phyloP scores from a whole-genome alignment of 1,140 invertebrate genomes.

The Lordiphosa clarofinis region DNA sequence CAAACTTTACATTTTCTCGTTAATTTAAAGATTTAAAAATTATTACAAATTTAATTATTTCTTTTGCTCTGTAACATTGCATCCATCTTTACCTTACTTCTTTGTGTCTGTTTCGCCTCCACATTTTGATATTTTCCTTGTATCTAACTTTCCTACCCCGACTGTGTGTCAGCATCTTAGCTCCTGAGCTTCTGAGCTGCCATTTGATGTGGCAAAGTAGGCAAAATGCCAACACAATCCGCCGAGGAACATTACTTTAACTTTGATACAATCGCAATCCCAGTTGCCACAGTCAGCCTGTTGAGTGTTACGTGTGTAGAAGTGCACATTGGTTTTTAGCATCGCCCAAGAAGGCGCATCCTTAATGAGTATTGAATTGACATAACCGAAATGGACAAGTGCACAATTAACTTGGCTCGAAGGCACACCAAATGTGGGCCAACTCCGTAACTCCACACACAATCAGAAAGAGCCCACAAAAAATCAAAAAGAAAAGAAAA shows the following conservation, averaged over 20 bases:
- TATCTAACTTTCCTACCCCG: too few species aligned
- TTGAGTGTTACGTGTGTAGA: slow-evolving; percentile 25
- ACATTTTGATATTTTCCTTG: too few species aligned
- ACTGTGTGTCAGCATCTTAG: too few species aligned
- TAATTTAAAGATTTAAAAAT: too few species aligned
- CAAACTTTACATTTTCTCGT: too few species aligned
- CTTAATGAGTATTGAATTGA: slow-evolving; percentile 32
- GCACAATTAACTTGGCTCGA: slow-evolving; percentile 1
- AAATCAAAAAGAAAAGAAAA: slow-evolving; percentile 37
- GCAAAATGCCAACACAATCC: slow-evolving; percentile 19
- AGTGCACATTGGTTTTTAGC: slow-evolving; percentile 61
- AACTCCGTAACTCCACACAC: slow-evolving; percentile 4
- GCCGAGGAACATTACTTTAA: slow-evolving; percentile 40
- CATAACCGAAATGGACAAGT: not conserved
- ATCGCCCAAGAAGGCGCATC: slow-evolving; percentile 1
- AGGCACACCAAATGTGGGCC: not conserved
- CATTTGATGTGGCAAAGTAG: not conserved
- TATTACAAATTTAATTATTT: too few species aligned
- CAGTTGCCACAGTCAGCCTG: too few species aligned
- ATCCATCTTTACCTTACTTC: too few species aligned
- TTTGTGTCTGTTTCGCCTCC: too few species aligned
- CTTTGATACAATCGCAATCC: slow-evolving; percentile 33
- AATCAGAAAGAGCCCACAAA: slow-evolving; percentile 51
- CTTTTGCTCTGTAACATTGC: too few species aligned
- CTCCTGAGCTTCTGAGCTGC: too few species aligned